A percentile compares a stretch with the other conserved stretches of the same genome.
Evolutionary conservation across 2,113 vertebrate species (phyloP).

Genomic region (Oceanites oceanicus): DNA sequence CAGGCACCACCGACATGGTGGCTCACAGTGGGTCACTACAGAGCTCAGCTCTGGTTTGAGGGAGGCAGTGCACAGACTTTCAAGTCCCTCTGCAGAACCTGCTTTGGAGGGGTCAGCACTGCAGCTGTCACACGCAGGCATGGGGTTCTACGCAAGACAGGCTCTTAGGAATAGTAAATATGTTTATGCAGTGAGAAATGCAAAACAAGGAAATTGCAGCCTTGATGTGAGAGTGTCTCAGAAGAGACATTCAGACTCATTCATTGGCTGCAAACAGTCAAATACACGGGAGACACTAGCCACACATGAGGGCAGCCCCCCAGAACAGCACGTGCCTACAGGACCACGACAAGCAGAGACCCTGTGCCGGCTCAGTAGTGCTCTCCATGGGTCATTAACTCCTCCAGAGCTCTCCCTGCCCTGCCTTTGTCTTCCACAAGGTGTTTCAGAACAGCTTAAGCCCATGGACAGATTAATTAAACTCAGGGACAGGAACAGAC

Average conservation of each 20-base stretch:
- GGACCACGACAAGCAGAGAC: background rate
- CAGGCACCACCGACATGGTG: rapidly evolving
- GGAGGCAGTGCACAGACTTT: background rate
- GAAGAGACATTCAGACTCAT: background rate
- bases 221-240: background rate
- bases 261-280: background rate
- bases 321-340: background rate
- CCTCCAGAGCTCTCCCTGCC: background rate
- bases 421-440: background rate
- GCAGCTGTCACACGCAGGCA: rapidly evolving
- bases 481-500: background rate
- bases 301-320: rapidly evolving
- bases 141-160: background rate
- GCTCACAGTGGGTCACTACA: background rate
- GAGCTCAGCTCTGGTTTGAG: background rate
- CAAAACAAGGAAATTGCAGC: background rate
- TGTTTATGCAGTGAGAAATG: background rate
- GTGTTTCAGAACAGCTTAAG: background rate
- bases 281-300: background rate
- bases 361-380: rapidly evolving
- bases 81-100: background rate
- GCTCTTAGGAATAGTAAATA: background rate
- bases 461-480: background rate
- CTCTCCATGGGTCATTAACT: background rate
- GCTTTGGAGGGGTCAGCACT: background rate